Conservation (phyloP, 1,140 invertebrate species). For the Drosophila sp. region DNA sequence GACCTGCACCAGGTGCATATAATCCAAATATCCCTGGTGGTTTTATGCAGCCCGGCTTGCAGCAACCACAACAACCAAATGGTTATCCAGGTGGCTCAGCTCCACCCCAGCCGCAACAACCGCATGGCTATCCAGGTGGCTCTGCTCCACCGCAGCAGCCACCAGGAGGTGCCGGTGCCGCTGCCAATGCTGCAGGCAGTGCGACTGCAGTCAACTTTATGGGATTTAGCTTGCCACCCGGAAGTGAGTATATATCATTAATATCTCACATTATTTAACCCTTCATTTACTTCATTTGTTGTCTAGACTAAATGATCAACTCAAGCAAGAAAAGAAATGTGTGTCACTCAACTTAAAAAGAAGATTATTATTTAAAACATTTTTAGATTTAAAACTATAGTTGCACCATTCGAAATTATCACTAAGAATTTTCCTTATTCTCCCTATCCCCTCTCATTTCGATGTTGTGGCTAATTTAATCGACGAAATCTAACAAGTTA, state of each 20-base stretch:
- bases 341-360: background rate
- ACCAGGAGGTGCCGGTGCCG: constrained; percentile 38
- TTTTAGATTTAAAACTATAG: background rate
- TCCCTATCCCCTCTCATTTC: background rate
- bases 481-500: constrained; percentile 55
- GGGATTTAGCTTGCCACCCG: constrained; percentile 78
- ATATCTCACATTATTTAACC: background rate
- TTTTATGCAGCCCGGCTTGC: constrained; percentile 58
- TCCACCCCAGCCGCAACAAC: constrained; percentile 37
- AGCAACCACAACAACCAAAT: constrained; percentile 63
- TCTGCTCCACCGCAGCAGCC: constrained; percentile 43
- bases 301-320: constrained; percentile 24
- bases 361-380: background rate
- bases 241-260: constrained; percentile 70
- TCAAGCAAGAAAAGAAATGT: constrained; percentile 6
- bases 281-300: constrained; percentile 13
- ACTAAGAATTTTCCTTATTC: background rate
- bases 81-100: constrained; percentile 39
- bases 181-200: constrained; percentile 52
- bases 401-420: background rate
- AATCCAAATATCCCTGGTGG: constrained; percentile 65
- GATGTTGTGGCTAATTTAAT: constrained; percentile 23
- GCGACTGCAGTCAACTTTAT: constrained; percentile 59
- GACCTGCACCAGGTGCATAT: constrained; percentile 45
- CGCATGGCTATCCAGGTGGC: no score